Evolutionary conservation across 2,113 vertebrate genomes (phyloP).

Genomic region (Corynorhinus townsendii): DNA sequence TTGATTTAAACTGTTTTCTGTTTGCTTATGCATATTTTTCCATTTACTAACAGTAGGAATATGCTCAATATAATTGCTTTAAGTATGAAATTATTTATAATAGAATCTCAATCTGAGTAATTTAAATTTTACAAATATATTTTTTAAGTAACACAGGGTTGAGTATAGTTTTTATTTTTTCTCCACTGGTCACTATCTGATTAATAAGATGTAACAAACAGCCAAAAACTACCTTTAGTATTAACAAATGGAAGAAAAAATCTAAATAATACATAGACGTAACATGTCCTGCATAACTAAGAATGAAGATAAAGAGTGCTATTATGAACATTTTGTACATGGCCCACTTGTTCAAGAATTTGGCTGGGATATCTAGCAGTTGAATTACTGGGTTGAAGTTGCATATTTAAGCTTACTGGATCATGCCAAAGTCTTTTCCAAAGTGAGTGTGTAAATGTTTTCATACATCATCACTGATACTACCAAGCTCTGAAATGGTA

Average conservation of each 20-base stretch:
- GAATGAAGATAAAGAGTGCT: not conserved
- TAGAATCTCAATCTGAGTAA: not conserved
- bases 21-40: not conserved
- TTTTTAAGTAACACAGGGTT: not conserved
- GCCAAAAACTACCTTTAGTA: not conserved
- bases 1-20: not conserved
- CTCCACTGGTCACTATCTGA: not conserved
- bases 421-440: not conserved
- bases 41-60: not conserved
- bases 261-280: not conserved
- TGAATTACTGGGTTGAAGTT: not conserved
- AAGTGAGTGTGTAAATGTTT: not conserved
- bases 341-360: not conserved
- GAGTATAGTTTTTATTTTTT: not conserved
- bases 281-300: constrained; percentile 13
- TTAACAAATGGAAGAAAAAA: not conserved
- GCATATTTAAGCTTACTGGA: not conserved
- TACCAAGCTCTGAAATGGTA: not conserved
- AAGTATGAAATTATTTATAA: constrained; percentile 1
- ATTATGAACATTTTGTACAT: not conserved
- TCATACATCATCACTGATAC: not conserved
- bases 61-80: not conserved
- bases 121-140: not conserved
- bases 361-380: not conserved
- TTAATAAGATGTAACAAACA: constrained; percentile 2